Evolutionary conservation across 2,888 invertebrate species (phyloP), one percentile per base, ranked within the genome.

Genomic region (Cryptosula pallasiana): DNA sequence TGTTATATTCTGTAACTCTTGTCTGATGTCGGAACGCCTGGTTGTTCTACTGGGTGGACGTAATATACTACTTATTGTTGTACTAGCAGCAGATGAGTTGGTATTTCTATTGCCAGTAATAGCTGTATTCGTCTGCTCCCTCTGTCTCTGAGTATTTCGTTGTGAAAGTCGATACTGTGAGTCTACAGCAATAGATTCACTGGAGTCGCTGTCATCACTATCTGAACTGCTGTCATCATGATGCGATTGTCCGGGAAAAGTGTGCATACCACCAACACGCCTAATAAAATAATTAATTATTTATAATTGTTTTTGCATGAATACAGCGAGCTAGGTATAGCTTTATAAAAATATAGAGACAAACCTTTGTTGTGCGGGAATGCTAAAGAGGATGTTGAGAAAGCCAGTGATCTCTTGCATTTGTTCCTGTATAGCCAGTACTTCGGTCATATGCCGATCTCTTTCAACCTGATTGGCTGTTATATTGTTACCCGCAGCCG

Each of bases 341-440:
- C n/a, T n/a, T n/a, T n/a, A n/a, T n/a, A n/a, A n/a, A n/a, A n/a
- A n/a, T n/a, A n/a, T n/a, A n/a, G n/a, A n/a, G n/a, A 45, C 45
- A 13, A 45, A 45, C 45, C 45, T 45, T 45, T 20, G 5, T 20
- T 5, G 45, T 3, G 70, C 35, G 2, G 70, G n/a, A n/a, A 70
- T 54, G 25, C 70, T 70, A 23, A 70, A 70, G 5, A 70, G 45
- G 5, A 70, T 36, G 45, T 70, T 70, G 2, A 70, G 70, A 54
- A 70, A 70, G 70, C 70, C 70, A 29, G 70, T 70, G 1, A 81
- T 80, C 73, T 81, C 81, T 1, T 78, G 75, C 55, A 81, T 72
- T 74, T 81, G 81, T 69, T 81, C 79, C 35, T 77, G 77, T 0
- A 79, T 76, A 71, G 78, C 76, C 13, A 78, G 76, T 71, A 79